Evolutionary conservation across 2,888 invertebrate genomes (phyloP).

Genomic region (Dicyrtoma fusca): DNA sequence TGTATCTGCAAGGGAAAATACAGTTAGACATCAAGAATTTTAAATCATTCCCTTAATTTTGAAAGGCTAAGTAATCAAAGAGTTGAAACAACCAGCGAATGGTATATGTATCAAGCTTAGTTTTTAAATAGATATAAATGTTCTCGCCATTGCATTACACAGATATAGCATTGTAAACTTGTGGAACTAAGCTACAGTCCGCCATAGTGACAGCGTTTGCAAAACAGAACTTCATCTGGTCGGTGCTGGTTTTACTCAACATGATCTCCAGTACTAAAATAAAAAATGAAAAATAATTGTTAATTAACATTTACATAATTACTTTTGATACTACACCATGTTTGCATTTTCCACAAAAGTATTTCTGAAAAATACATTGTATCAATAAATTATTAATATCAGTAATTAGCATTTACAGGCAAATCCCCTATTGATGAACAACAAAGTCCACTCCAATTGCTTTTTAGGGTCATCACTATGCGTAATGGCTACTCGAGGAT

Average conservation of each 20-base stretch:
- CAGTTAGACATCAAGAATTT: background rate
- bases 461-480: constrained; percentile 41
- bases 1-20: constrained; percentile 26
- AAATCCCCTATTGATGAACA: constrained; percentile 50
- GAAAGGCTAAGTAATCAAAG: too few relatives aligned
- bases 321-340: background rate
- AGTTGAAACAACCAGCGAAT: too few relatives aligned
- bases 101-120: background rate
- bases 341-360: background rate
- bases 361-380: background rate
- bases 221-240: constrained; percentile 89
- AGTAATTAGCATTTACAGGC: too few relatives aligned
- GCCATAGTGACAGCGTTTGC: constrained; percentile 93
- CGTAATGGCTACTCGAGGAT: constrained; percentile 60
- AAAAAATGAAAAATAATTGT: background rate
- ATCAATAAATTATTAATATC: background rate
- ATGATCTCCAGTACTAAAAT: constrained; percentile 45
- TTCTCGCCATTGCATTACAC: too few relatives aligned
- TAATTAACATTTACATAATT: background rate
- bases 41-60: too few relatives aligned
- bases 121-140: background rate
- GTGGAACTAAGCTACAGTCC: constrained; percentile 92
- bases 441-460: constrained; percentile 47
- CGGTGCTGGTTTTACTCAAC: constrained; percentile 68
- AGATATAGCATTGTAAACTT: constrained; percentile 93